phyloP scores from a whole-genome alignment of 1,140 invertebrate species.

The Drosophila asahinai region DNA sequence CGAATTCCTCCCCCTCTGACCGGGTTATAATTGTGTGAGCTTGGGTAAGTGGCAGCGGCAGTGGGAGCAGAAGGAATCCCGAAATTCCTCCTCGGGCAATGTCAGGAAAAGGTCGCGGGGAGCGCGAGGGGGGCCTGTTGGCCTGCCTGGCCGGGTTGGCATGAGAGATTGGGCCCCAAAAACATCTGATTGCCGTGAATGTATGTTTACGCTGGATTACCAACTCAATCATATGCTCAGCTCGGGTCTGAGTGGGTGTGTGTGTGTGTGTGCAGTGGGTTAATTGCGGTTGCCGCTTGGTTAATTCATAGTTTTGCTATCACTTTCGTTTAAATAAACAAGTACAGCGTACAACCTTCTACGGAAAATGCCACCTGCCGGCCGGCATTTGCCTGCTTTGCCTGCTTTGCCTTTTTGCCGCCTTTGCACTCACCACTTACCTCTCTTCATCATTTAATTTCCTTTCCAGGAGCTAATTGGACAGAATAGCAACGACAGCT shows the following conservation, averaged over 20 bases:
- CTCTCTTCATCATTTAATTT: slow-evolving; percentile 50
- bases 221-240: slow-evolving; percentile 34
- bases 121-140: slow-evolving; percentile 11
- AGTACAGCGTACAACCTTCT: slow-evolving; percentile 27
- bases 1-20: slow-evolving; percentile 46
- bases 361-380: slow-evolving; percentile 50
- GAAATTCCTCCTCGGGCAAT: slow-evolving; percentile 45
- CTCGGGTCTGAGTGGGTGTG: not conserved
- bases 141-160: not conserved
- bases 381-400: slow-evolving; percentile 51
- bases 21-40: slow-evolving; percentile 63
- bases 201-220: slow-evolving; percentile 30
- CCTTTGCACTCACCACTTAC: slow-evolving; percentile 7
- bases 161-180: slow-evolving; percentile 10
- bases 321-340: slow-evolving; percentile 63
- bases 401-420: slow-evolving; percentile 6
- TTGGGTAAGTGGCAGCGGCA: slow-evolving; percentile 19
- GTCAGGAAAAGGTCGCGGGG: slow-evolving; percentile 43
- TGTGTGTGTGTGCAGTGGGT: slow-evolving; percentile 17
- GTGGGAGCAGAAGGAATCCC: slow-evolving; percentile 24
- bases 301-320: slow-evolving; percentile 57
- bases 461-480: slow-evolving; percentile 92
- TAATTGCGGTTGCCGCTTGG: slow-evolving; percentile 51
- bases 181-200: slow-evolving; percentile 47
- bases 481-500: slow-evolving; percentile 93